A percentile compares a stretch with the other conserved stretches of the same genome.
phyloP scores from a whole-genome alignment of 2,888 invertebrate genomes.

The Macrosoma leucophasiata region DNA sequence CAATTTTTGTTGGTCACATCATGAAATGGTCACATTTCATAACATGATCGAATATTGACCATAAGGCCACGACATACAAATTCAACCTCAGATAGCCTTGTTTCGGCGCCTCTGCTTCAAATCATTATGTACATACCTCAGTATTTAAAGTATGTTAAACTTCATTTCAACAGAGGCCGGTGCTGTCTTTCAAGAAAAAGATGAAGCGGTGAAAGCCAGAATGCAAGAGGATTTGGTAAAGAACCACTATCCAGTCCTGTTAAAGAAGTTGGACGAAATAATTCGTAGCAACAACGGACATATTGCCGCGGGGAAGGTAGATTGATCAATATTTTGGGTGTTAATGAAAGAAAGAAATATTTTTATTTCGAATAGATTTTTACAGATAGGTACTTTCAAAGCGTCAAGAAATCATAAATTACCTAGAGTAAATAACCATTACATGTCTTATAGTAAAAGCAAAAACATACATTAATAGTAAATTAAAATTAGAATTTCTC shows the following conservation, averaged over 20 bases:
- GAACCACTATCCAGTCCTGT: slow-evolving; percentile 67
- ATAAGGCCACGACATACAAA: not conserved
- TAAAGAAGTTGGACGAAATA: slow-evolving; percentile 72
- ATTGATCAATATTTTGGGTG: too few relatives aligned
- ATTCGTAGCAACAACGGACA: slow-evolving; percentile 76
- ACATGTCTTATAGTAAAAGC: too few relatives aligned
- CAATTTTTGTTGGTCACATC: not conserved
- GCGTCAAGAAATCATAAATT: too few relatives aligned
- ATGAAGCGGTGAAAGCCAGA: slow-evolving; percentile 63
- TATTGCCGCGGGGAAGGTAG: slow-evolving; percentile 71
- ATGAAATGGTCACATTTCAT: not conserved
- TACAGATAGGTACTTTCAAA: too few relatives aligned
- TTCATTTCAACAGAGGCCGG: slow-evolving; percentile 43
- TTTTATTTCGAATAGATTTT: too few relatives aligned
- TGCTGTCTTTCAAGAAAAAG: slow-evolving; percentile 64
- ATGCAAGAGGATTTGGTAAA: slow-evolving; percentile 57
- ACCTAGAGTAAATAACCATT: too few relatives aligned
- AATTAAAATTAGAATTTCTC: too few relatives aligned
- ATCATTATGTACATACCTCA: not conserved
- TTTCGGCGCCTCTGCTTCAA: not conserved
- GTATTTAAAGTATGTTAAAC: too few relatives aligned
- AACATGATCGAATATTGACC: not conserved
- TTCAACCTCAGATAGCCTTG: not conserved
- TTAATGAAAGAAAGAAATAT: too few relatives aligned
- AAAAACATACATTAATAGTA: too few relatives aligned